Conservation (phyloP, 2,888 invertebrate genomes). For the Drosophila peninsularis region DNA sequence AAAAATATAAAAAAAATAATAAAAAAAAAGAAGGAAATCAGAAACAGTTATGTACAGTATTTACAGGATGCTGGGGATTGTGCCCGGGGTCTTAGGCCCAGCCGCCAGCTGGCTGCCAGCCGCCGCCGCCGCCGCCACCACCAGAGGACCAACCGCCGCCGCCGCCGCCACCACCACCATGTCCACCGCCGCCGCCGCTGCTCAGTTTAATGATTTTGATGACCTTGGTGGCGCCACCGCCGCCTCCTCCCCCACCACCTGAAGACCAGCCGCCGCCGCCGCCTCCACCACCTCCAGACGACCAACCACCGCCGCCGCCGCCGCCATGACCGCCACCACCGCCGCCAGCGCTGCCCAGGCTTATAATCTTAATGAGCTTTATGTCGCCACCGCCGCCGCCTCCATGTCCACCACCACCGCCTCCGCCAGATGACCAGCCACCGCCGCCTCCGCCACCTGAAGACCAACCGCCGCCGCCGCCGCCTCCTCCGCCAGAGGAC, state of each 20-base stretch:
- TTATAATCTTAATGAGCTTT: constrained; percentile 43
- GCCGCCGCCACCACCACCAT: constrained; percentile 55
- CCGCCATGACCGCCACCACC: constrained; percentile 50
- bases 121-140: constrained; percentile 65
- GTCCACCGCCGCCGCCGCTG: constrained; percentile 55
- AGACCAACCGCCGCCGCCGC: constrained; percentile 50
- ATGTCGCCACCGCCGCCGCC: constrained; percentile 46
- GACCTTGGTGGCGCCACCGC: constrained; percentile 53
- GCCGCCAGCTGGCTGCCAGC: constrained; percentile 77
- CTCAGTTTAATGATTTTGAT: constrained; percentile 56
- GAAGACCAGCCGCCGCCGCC: constrained; percentile 62
- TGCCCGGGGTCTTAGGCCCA: constrained; percentile 70
- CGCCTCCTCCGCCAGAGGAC: constrained; percentile 53
- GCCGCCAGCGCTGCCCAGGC: constrained; percentile 43
- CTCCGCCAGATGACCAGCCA: constrained; percentile 55
- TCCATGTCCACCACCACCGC: constrained; percentile 55
- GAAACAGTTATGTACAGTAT: constrained; percentile 68
- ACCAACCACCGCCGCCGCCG: constrained; percentile 45
- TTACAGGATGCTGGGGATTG: constrained; percentile 42
- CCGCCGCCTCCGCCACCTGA: constrained; percentile 57
- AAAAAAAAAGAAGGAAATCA: neutral
- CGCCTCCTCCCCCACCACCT: constrained; percentile 61
- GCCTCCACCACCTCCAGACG: constrained; percentile 43
- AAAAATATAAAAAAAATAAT: constrained; percentile 1
- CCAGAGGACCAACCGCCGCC: constrained; percentile 62